These are phyloP conservation scores for Anagrus nilaparvatae DNA, from an alignment of 1,140 invertebrate genomes.

Conservation along the genomic window DNA sequence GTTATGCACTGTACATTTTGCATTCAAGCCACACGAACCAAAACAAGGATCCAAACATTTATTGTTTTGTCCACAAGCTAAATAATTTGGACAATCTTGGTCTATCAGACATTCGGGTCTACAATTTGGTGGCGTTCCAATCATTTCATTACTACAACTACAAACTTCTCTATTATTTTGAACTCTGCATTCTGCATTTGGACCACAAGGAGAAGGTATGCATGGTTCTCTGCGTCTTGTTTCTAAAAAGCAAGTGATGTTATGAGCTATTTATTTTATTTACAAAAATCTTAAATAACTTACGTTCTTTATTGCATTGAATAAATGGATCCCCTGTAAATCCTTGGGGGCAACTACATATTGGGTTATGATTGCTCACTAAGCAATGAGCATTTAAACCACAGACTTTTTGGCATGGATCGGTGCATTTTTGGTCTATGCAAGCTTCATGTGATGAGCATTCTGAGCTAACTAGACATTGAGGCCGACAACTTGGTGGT, in stretches of 20 bases:
- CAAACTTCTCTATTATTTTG: conserved; percentile 62
- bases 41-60: conserved; percentile 69
- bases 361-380: conserved; percentile 74
- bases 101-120: conserved; percentile 69
- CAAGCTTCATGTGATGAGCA: conserved; percentile 63
- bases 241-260: background rate
- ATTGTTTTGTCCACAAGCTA: conserved; percentile 66
- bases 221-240: conserved; percentile 46
- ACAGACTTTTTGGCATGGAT: conserved; percentile 72
- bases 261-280: background rate
- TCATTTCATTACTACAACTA: conserved; percentile 64
- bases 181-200: conserved; percentile 66
- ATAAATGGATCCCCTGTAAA: conserved; percentile 75
- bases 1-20: conserved; percentile 63
- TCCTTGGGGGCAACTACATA: conserved; percentile 68
- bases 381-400: conserved; percentile 68
- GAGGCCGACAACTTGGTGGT: conserved; percentile 66
- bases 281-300: too few relatives aligned
- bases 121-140: conserved; percentile 72
- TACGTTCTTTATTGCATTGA: conserved; percentile 60
- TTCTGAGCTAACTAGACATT: conserved; percentile 70
- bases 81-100: conserved; percentile 65
- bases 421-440: conserved; percentile 67
- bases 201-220: conserved; percentile 70
- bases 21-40: conserved; percentile 76